A percentile compares a stretch with the other conserved stretches of the same genome.
phyloP scores from a whole-genome alignment of 2,888 invertebrate species.

The Microplitis manilae region DNA sequence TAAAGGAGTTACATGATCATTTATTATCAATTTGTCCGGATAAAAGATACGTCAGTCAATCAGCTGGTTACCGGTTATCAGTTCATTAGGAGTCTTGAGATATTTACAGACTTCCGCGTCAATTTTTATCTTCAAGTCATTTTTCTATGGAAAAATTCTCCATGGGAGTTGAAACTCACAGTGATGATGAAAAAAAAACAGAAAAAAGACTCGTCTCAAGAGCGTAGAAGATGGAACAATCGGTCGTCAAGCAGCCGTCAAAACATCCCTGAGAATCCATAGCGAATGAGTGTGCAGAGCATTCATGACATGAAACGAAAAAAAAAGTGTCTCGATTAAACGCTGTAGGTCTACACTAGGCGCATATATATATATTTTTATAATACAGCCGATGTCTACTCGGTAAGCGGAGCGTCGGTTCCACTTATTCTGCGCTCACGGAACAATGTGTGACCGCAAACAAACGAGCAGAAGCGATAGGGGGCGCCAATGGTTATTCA shows the following conservation, averaged over 20 bases:
- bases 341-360: neutral
- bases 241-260: slow-evolving; percentile 70
- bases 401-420: neutral
- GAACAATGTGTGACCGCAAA: slow-evolving; percentile 71
- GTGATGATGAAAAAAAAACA: neutral
- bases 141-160: neutral
- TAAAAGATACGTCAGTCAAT: neutral
- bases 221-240: slow-evolving; percentile 54
- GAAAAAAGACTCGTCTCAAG: slow-evolving; percentile 39
- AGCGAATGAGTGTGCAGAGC: slow-evolving; percentile 63
- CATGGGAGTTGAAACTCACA: neutral
- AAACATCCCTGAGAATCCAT: slow-evolving; percentile 70
- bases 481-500: slow-evolving; percentile 70
- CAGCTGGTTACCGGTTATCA: neutral
- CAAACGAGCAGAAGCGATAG: slow-evolving; percentile 70
- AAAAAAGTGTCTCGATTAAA: slow-evolving; percentile 10
- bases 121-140: too few species aligned
- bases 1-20: slow-evolving; percentile 19
- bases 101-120: neutral
- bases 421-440: slow-evolving; percentile 43
- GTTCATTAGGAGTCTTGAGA: neutral
- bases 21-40: slow-evolving; percentile 32
- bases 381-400: slow-evolving; percentile 3
- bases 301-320: slow-evolving; percentile 31
- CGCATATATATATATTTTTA: neutral